Evolutionary conservation across 2,888 invertebrate genomes (phyloP), one percentile per base, ranked within the genome.

Genomic region (Microchrysa polita): DNA sequence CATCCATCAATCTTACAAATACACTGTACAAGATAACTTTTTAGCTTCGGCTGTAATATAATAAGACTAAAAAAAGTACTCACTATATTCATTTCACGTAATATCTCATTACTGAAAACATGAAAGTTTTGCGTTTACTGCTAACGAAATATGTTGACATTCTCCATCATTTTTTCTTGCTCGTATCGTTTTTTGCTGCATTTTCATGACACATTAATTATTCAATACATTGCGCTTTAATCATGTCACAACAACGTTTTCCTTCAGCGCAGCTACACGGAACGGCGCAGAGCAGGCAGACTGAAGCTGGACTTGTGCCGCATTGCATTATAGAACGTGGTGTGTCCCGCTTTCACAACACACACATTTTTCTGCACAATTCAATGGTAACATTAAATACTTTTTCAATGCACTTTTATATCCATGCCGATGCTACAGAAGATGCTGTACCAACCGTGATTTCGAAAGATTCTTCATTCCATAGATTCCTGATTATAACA

Each of bases 141-240:
- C 16, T 61, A 61, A 61, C 61, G 61, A 61, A 61, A 55, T 52
- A 52, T 20, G 55, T 1, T 55, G 55, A 2, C 55, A 55, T 48
- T 48, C 48, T 65, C n/a, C 48, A 5, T 42, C 34, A 61, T 61
- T 48, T 65, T 34, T 34, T 34, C 27, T 7, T n/a, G n/a, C 27
- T 34, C 2, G 27, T 34, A 7, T 34, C 27, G 27, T 7, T 34
- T 34, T 48, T 48, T 65, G 65, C 65, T 20, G 48, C 44, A 48
- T 48, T 23, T 65, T 65, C 20, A 65, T 34, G 27, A n/a, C 20
- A 7, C 65, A 65, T 65, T 65, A 48, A 65, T 65, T 48, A 65
- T 65, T 65, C 65, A 65, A 65, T 65, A 65, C 65, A 65, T 65
- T 34, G 27, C 44, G 22, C 65, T 65, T 65, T 65, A 65, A 65